Conservation (phyloP, 2,797 vertebrate species). For the Fringilla coelebs region DNA sequence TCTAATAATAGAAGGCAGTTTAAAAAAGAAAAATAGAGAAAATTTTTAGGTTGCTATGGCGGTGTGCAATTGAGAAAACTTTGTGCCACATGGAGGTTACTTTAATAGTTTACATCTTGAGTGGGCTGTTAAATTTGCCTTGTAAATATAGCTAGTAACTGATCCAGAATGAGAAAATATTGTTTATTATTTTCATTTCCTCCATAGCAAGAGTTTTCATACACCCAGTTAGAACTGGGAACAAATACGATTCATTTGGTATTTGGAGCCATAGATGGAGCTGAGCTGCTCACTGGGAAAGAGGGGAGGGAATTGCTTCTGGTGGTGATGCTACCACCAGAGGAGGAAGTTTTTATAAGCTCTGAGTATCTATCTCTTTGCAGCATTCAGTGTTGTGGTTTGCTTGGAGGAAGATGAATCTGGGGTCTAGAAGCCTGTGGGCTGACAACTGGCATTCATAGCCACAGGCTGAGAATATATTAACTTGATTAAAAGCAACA, state of each 20-base stretch:
- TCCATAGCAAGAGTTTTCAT: neutral
- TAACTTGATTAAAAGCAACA: neutral
- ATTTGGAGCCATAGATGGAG: neutral
- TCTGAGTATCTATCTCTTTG: neutral
- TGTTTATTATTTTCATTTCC: neutral
- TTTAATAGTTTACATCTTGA: neutral
- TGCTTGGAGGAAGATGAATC: neutral
- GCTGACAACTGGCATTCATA: neutral
- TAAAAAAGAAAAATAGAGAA: neutral
- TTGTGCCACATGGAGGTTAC: neutral
- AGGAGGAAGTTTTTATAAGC: neutral
- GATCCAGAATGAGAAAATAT: neutral
- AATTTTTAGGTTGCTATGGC: neutral
- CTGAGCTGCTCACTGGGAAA: neutral
- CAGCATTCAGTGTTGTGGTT: constrained; percentile 7
- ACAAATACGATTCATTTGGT: neutral
- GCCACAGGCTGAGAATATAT: neutral
- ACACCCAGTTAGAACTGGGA: neutral
- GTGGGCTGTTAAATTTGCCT: neutral
- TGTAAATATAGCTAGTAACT: neutral
- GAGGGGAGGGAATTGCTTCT: neutral
- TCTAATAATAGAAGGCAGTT: neutral
- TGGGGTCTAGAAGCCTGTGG: neutral
- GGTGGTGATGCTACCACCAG: neutral
- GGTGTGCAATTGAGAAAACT: neutral